phyloP scores from a whole-genome alignment of 2,888 invertebrate genomes.

The Leptopterna dolabrata region DNA sequence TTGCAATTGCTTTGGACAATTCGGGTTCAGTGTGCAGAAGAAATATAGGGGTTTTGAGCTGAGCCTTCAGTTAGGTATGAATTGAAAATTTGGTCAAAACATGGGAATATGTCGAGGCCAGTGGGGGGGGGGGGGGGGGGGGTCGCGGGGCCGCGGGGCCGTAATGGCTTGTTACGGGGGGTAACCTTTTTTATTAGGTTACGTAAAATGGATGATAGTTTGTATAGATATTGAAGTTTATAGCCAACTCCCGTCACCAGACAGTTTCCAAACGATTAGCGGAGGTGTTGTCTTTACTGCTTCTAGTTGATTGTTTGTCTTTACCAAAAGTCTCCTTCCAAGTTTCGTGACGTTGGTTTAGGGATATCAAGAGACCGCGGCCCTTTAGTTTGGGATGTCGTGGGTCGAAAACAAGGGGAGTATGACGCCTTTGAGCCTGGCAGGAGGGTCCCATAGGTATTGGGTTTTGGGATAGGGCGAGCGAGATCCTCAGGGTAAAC shows the following conservation, averaged over 20 bases:
- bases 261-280: background rate
- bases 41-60: too few species aligned
- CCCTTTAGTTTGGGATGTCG: background rate
- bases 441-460: conserved; percentile 23
- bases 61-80: too few species aligned
- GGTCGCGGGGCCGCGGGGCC: too few species aligned
- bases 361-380: conserved; percentile 31
- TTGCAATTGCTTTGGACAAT: too few species aligned
- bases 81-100: too few species aligned
- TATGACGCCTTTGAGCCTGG: conserved; percentile 13
- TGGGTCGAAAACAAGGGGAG: background rate
- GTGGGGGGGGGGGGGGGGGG: too few species aligned
- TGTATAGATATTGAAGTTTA: too few species aligned
- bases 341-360: conserved; percentile 7
- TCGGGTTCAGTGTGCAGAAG: too few species aligned
- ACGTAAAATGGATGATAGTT: too few species aligned
- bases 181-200: too few species aligned
- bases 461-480: conserved; percentile 24
- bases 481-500: conserved; percentile 26
- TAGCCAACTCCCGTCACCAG: background rate
- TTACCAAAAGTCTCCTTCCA: background rate
- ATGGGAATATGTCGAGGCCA: too few species aligned
- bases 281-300: conserved; percentile 15
- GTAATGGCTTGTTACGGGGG: too few species aligned
- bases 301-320: conserved; percentile 33